Conservation (phyloP, 2,888 invertebrate genomes). For the Drosophila subsilvestris region DNA sequence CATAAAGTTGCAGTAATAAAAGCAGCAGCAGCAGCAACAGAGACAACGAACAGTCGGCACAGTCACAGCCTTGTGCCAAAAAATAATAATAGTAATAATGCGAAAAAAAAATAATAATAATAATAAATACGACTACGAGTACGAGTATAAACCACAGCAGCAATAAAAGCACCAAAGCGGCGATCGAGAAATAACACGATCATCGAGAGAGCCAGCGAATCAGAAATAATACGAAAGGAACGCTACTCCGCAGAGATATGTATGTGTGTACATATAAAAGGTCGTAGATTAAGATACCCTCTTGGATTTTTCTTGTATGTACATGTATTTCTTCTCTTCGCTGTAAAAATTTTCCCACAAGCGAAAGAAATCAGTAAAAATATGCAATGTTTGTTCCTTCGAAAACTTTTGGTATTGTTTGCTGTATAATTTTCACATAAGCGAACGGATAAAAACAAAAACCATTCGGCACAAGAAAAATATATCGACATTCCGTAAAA, state of each 20-base stretch:
- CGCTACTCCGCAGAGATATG: not conserved
- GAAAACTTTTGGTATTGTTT: too few relatives aligned
- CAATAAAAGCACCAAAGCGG: constrained; percentile 37
- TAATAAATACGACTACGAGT: constrained; percentile 20
- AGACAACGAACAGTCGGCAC: constrained; percentile 63
- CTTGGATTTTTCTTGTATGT: not conserved
- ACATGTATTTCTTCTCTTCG: too few relatives aligned
- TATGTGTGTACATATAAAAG: not conserved
- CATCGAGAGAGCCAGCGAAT: constrained; percentile 28
- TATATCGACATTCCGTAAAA: too few relatives aligned
- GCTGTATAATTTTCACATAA: too few relatives aligned
- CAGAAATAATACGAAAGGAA: constrained; percentile 46
- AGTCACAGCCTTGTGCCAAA: constrained; percentile 74
- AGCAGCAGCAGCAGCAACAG: constrained; percentile 18
- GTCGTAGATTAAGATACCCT: not conserved
- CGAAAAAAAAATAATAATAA: constrained; percentile 50
- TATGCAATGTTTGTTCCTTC: too few relatives aligned
- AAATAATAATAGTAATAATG: constrained; percentile 76
- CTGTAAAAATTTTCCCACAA: too few relatives aligned
- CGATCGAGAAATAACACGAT: constrained; percentile 50
- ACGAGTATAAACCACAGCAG: constrained; percentile 4
- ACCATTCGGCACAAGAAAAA: too few relatives aligned
- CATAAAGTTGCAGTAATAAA: constrained; percentile 54
- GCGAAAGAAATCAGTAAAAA: too few relatives aligned
- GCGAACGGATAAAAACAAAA: too few relatives aligned